Evolutionary conservation across 2,888 invertebrate species (phyloP).

Genomic region (Lycia hirtaria): DNA sequence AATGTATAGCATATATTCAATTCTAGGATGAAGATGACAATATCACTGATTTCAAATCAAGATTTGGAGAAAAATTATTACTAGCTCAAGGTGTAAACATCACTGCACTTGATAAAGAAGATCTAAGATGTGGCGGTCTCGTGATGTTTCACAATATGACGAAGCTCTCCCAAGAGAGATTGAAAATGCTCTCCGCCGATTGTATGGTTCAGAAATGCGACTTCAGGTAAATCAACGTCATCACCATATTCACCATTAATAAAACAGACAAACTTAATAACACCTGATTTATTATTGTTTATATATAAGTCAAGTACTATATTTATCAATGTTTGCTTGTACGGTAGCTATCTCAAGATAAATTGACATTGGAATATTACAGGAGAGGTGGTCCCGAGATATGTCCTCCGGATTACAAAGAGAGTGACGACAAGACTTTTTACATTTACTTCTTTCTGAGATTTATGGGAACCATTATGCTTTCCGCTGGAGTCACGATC

Average conservation of each 20-base stretch:
- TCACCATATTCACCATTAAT: too few species aligned
- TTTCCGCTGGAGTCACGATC: slow-evolving; percentile 94
- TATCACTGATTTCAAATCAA: slow-evolving; percentile 89
- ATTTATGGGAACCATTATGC: slow-evolving; percentile 92
- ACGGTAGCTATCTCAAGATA: slow-evolving; percentile 54
- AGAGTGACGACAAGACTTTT: slow-evolving; percentile 91
- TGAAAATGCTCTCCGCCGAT: slow-evolving; percentile 87
- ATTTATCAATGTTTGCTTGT: slow-evolving; percentile 58
- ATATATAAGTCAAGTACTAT: slow-evolving; percentile 53
- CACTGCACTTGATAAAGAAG: slow-evolving; percentile 89
- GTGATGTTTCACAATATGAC: slow-evolving; percentile 89
- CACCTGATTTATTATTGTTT: slow-evolving; percentile 50
- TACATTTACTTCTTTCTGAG: slow-evolving; percentile 93
- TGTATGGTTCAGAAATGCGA: slow-evolving; percentile 92
- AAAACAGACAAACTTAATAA: slow-evolving; percentile 33
- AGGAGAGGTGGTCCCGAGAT: slow-evolving; percentile 90
- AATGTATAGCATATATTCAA: neutral
- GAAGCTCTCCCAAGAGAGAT: slow-evolving; percentile 79
- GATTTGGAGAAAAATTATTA: slow-evolving; percentile 88
- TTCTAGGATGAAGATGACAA: slow-evolving; percentile 88
- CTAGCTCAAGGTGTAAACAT: slow-evolving; percentile 89
- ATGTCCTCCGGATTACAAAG: slow-evolving; percentile 92
- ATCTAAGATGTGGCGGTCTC: slow-evolving; percentile 90
- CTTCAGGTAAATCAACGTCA: slow-evolving; percentile 79
- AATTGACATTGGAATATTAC: slow-evolving; percentile 70